phyloP scores from a whole-genome alignment of 1,140 invertebrate genomes.

The Ceratitis capitata region DNA sequence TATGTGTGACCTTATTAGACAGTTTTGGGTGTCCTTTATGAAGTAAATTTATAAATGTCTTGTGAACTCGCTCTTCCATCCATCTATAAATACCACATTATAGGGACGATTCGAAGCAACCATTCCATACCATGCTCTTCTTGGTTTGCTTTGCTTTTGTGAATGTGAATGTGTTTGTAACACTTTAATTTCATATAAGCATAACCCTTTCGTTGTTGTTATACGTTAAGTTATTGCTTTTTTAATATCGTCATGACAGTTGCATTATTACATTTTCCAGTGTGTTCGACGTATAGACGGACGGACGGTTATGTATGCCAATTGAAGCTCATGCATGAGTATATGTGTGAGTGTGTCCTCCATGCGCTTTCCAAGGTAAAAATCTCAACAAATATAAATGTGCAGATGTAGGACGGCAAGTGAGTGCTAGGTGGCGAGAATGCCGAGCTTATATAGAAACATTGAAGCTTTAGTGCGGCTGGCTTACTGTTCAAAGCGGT shows the following conservation, averaged over 20 bases:
- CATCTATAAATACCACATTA: no score
- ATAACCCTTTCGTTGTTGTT: background rate
- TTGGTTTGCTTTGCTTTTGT: no score
- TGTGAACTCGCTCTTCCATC: no score
- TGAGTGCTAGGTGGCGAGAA: no score
- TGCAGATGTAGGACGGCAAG: background rate
- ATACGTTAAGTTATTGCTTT: background rate
- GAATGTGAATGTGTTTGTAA: no score
- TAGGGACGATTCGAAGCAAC: no score
- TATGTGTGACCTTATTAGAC: no score
- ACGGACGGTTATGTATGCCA: no score
- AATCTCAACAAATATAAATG: background rate
- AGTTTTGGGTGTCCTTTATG: no score
- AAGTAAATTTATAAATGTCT: no score
- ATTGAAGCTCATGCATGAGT: background rate
- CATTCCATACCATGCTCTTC: no score
- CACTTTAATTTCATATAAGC: no score
- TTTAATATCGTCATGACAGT: slow-evolving; percentile 11
- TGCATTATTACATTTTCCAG: slow-evolving; percentile 11
- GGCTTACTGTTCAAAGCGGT: background rate
- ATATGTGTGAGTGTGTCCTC: background rate
- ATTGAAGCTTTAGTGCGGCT: background rate
- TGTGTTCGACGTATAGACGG: background rate
- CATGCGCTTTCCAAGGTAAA: background rate
- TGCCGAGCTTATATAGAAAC: background rate